Base-by-base conservation (phyloP, 2,797 vertebrate genomes). In the Pipistrellus nathusii region DNA sequence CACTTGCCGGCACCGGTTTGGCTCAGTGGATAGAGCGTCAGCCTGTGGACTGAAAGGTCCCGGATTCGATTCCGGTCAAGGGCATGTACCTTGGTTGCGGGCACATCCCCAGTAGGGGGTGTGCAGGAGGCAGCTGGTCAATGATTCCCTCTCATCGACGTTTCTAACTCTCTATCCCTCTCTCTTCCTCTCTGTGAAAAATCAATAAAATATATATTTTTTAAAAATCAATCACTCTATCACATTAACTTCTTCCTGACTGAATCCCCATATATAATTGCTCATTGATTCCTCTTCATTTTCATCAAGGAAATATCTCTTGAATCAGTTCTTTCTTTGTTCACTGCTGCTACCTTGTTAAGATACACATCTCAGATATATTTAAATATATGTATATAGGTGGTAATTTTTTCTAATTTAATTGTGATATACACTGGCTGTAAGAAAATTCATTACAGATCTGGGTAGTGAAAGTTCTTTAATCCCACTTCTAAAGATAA, bases 231-330 rank as follows among this genome's bases (percentile, higher is more conserved):
- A 51, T 93, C 75, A 77, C 20, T 75, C 20, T 73, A 85, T 25
- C 51, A 51, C 53, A 77, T 27, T 73, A 46, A 72, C 20, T 73
- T 92, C 51, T 85, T 94, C 35, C 21, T 88, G 78, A 93, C 11
- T 88, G 78, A 93, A 85, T 87, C 85, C 57, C 21, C 88, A 88
- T 21, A 55, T 30, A 77, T 35, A 85, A 77, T n/a, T 91, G 41
- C 15, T 82, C 27, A 81, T n/a, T 66, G 72, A 55, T 72, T 81
- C 82, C 48, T 93, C 41, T 51, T 64, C 38, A 81, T 53, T 78
- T 85, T 85, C 77, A 46, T 83, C n/a, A 88, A 7, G 84, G 84
- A 91, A 83, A 69, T 92, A 48, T 93, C 83, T 87, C 78, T 90
- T 66, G 48, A 85, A 57, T 85, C 38, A 82, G 46, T 90, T 88